Conservation (phyloP, 2,888 invertebrate genomes). For the Tuberolachnus salignus region DNA sequence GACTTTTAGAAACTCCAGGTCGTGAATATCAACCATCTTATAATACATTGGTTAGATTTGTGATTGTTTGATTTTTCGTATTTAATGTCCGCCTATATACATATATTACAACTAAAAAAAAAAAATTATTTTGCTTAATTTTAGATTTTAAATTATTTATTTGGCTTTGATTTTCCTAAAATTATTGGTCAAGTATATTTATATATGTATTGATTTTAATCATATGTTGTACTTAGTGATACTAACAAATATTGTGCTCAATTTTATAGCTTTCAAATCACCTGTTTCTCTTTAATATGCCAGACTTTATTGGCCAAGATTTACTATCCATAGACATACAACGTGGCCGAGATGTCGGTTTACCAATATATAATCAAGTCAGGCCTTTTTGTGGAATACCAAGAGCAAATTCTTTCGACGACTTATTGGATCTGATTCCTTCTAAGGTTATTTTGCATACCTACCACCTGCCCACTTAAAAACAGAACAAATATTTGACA, state of each 20-base stretch:
- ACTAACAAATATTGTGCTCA: background rate
- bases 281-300: conserved; percentile 33
- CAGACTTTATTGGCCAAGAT: conserved; percentile 34
- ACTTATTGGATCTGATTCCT: conserved; percentile 43
- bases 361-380: conserved; percentile 39
- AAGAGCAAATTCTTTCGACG: conserved; percentile 31
- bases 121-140: conserved; percentile 9
- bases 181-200: no score
- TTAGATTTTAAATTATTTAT: conserved; percentile 5
- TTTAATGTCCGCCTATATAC: background rate
- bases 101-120: background rate
- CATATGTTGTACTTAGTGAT: no score
- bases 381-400: conserved; percentile 36
- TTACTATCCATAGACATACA: conserved; percentile 40
- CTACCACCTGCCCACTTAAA: no score
- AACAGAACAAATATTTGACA: background rate
- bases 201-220: no score
- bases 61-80: background rate
- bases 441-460: conserved; percentile 23
- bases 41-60: conserved; percentile 31
- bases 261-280: conserved; percentile 35
- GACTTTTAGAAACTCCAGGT: conserved; percentile 34
- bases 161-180: no score
- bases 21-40: conserved; percentile 51
- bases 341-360: conserved; percentile 39